These are phyloP conservation scores for Uloborus plumipes DNA, from an alignment of 2,888 invertebrate genomes.

Conservation along the genomic window DNA sequence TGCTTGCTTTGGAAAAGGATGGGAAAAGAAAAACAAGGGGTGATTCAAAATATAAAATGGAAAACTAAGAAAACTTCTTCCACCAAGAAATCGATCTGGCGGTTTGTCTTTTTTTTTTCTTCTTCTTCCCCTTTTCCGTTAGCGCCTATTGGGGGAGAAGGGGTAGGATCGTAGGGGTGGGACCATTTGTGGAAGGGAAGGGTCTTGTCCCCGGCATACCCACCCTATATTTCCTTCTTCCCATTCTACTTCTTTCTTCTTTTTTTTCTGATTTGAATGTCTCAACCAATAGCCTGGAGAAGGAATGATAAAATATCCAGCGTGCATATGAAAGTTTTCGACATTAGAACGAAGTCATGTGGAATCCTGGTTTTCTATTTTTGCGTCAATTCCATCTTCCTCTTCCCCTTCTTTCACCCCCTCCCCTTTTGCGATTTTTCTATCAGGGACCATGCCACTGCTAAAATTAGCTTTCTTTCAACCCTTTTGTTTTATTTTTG, in stretches of 20 bases:
- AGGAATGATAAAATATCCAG: slow-evolving; percentile 20
- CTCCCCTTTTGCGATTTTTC: too few relatives aligned
- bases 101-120: too few relatives aligned
- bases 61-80: slow-evolving; percentile 14
- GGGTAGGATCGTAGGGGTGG: not conserved
- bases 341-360: slow-evolving; percentile 25
- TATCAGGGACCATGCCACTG: too few relatives aligned
- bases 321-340: slow-evolving; percentile 47
- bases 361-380: not conserved
- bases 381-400: not conserved
- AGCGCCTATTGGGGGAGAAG: not conserved
- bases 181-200: slow-evolving; percentile 24
- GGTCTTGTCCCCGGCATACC: slow-evolving; percentile 34
- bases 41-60: slow-evolving; percentile 5
- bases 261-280: slow-evolving; percentile 34
- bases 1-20: slow-evolving; percentile 37
- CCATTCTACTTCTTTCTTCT: slow-evolving; percentile 8
- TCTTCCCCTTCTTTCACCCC: too few relatives aligned
- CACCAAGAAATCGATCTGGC: not conserved
- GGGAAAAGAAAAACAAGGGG: slow-evolving; percentile 1
- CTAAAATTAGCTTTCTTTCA: too few relatives aligned
- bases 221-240: slow-evolving; percentile 8
- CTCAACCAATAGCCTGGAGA: slow-evolving; percentile 46
- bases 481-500: too few relatives aligned
- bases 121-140: not conserved